Percentiles rank a stretch among this genome's conserved stretches.
Conservation (phyloP, 2,113 vertebrate genomes). For the Anoplopoma fimbria region DNA sequence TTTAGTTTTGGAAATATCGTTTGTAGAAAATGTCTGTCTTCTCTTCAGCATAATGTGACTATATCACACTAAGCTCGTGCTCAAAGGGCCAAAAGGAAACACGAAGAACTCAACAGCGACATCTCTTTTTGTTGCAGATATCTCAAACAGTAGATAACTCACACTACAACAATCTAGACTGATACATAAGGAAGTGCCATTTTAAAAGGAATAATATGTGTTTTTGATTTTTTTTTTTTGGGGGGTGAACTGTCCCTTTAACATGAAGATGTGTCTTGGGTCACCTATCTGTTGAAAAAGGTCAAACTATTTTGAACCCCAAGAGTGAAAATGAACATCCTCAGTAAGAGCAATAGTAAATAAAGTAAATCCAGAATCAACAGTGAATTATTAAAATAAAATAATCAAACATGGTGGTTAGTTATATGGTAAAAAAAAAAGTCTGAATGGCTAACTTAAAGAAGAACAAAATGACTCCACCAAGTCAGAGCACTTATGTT, state of each 20-base stretch:
- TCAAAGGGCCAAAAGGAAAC: too few species aligned
- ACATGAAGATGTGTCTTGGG: not conserved
- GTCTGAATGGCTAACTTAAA: too few species aligned
- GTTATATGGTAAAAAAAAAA: too few species aligned
- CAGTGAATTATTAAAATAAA: not conserved
- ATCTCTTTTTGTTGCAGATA: too few species aligned
- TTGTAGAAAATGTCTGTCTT: not conserved
- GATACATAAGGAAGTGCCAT: not conserved
- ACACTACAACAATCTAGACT: not conserved
- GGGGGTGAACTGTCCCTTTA: not conserved
- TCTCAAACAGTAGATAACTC: not conserved
- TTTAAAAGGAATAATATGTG: not conserved
- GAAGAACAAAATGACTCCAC: not conserved
- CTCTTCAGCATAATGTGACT: not conserved
- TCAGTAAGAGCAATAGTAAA: not conserved
- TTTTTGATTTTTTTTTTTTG: not conserved
- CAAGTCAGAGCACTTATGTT: not conserved
- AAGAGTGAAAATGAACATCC: not conserved
- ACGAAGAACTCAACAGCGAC: too few species aligned
- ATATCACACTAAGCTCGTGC: too few species aligned
- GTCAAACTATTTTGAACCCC: not conserved
- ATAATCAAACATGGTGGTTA: not conserved
- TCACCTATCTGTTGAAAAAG: not conserved
- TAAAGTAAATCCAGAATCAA: not conserved
- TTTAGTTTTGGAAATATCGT: not conserved